phyloP scores from a whole-genome alignment of 2,797 vertebrate genomes.

The Podarcis siculus region DNA sequence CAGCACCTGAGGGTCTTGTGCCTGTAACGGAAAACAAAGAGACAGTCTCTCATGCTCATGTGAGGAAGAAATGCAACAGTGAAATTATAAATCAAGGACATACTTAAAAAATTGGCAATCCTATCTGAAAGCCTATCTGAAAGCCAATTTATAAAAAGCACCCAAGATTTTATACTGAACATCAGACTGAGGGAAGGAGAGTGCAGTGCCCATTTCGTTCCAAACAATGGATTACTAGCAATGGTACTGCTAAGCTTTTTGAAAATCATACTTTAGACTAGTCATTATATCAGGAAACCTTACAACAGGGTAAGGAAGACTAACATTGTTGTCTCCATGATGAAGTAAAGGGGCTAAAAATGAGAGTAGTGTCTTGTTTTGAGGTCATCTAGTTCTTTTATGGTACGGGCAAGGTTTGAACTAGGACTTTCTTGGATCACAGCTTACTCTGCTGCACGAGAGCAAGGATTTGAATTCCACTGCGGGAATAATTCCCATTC shows the following conservation, averaged over 20 bases:
- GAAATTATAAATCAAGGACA: not conserved
- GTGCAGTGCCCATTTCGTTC: slow-evolving; percentile 6
- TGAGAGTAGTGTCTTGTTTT: not conserved
- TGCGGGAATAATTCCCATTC: not conserved
- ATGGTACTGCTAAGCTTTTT: not conserved
- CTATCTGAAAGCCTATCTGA: not conserved
- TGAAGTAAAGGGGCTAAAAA: not conserved
- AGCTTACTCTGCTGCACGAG: not conserved
- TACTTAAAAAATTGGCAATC: not conserved
- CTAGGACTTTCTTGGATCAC: not conserved
- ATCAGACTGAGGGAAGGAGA: not conserved
- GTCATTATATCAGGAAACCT: not conserved
- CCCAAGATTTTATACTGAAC: slow-evolving; percentile 26
- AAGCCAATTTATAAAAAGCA: slow-evolving; percentile 25
- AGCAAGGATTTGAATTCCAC: not conserved
- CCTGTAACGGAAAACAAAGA: slow-evolving; percentile 78
- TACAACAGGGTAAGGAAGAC: not conserved
- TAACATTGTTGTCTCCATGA: not conserved
- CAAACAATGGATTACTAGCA: not conserved
- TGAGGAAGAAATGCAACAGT: not conserved
- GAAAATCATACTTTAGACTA: not conserved
- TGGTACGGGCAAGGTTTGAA: not conserved
- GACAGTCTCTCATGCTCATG: not conserved
- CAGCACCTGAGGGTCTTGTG: slow-evolving; percentile 99
- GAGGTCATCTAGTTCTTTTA: not conserved